Conservation (phyloP, 2,888 invertebrate genomes). For the Adineta ricciae region DNA sequence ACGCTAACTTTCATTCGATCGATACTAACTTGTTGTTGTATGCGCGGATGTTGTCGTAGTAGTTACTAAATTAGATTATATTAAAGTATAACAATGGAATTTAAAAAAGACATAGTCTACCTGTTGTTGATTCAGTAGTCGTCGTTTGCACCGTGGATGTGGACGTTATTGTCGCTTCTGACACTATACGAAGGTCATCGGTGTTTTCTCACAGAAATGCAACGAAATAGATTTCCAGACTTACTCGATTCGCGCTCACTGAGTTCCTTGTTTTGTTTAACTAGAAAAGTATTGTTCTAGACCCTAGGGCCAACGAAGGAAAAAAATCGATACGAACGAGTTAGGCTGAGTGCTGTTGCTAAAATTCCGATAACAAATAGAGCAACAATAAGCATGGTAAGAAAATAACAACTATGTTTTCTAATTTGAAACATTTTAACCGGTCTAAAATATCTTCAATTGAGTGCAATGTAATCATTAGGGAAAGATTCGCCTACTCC, state of each 20-base stretch:
- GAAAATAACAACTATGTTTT: not conserved
- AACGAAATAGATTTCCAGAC: too few species aligned
- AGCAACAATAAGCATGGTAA: not conserved
- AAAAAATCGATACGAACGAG: not conserved
- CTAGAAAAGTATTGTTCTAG: not conserved
- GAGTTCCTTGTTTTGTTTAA: not conserved
- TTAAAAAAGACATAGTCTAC: too few species aligned
- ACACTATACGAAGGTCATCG: too few species aligned
- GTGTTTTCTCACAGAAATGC: too few species aligned
- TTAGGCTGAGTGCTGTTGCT: not conserved
- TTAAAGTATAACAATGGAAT: too few species aligned
- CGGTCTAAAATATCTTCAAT: not conserved
- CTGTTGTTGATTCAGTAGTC: too few species aligned
- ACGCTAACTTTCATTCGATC: too few species aligned
- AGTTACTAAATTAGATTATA: not conserved
- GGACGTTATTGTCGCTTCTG: too few species aligned
- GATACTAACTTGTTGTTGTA: too few species aligned
- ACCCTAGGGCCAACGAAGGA: not conserved
- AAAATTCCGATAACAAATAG: not conserved
- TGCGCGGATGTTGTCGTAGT: not conserved
- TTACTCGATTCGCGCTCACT: not conserved
- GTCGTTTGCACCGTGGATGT: too few species aligned
- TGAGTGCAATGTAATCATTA: too few species aligned
- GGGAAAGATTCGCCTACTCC: not conserved
- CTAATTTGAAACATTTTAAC: not conserved